Percentiles rank a stretch among this genome's conserved stretches.
Evolutionary conservation across 2,113 vertebrate species (phyloP).

Genomic region (Neolamprologus caudopunctatus): DNA sequence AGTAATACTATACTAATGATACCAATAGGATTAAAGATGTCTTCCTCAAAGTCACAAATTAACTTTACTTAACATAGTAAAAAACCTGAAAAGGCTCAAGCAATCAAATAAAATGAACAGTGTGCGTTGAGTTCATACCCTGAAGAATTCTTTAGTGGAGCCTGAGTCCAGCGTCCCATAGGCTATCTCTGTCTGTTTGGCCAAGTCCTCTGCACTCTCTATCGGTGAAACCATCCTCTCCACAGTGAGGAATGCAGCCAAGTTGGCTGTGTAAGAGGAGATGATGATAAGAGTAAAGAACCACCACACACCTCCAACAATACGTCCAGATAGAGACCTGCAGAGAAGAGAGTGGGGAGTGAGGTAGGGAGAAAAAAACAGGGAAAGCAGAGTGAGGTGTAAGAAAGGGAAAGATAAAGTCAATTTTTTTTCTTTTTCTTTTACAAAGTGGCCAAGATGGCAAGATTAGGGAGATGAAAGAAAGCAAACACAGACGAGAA

Average conservation of each 20-base stretch:
- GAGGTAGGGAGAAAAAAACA: background rate
- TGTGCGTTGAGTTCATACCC: slow-evolving; percentile 73
- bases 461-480: background rate
- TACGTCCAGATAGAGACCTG: slow-evolving; percentile 97
- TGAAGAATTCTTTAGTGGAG: slow-evolving; percentile 99
- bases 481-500: background rate
- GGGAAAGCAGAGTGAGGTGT: background rate
- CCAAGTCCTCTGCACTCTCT: slow-evolving; percentile 97
- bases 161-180: slow-evolving; percentile 96
- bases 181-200: slow-evolving; percentile 98
- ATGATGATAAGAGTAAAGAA: slow-evolving; percentile 99
- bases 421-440: background rate
- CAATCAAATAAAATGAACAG: background rate
- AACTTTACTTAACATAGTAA: background rate
- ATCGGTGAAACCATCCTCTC: slow-evolving; percentile 99
- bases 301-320: slow-evolving; percentile 99
- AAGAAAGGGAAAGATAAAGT: background rate
- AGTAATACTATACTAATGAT: background rate
- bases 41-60: background rate
- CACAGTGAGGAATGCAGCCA: slow-evolving; percentile 98
- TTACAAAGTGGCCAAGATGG: background rate
- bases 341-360: slow-evolving; percentile 5
- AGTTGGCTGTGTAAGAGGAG: slow-evolving; percentile 97
- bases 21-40: background rate
- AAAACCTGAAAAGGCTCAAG: background rate